Evolutionary conservation across 2,113 vertebrate species (phyloP), one percentile per base, ranked within the genome.

Genomic region (Lepus timidus): DNA sequence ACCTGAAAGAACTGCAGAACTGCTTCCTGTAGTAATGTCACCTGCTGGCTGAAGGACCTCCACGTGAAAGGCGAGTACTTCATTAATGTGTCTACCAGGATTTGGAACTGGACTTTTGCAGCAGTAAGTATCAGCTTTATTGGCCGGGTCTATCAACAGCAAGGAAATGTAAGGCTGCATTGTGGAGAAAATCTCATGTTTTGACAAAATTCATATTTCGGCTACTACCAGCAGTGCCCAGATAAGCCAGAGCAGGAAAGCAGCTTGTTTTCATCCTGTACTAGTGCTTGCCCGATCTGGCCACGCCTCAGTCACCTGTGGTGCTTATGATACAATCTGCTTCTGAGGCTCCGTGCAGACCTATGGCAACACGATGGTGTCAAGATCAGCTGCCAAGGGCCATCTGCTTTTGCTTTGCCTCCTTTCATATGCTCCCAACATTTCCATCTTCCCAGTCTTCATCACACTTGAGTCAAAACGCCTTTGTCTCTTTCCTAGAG

Each of bases 41-140:
- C 98, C 68, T 99, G 99, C 97, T 97, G 98, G 94, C 96, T 99
- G 51, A 99, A 99, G 97, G 98, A 99, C 33, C 87, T 98, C 2
- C 84, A 94, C 5, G 33, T 97, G 76, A 99, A 98, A 93, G 98
- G 93, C 25, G 98, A 99, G 76, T 99, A 99, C 96, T 98, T 98
- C 74, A 97, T 99, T 36, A 99, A 99, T 0, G 97, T 99, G 74
- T 99, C 99, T n/a, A 99, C 99, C 9, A 98, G 98, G 94, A 99
- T 99, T 95, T 99, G 99, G 99, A 99, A 98, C 0, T 98, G 99
- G 67, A 99, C 99, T 0, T 99, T 99, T 91, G 98, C 98, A 74
- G 95, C 98, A 64, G 99, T 99, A 97, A 99, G 98, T 98, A 97
- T 91, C 27, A 36, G 19, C 27, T 81, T 27, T 8, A 4, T 64